A percentile compares a stretch with the other conserved stretches of the same genome.
Conservation (phyloP, 2,888 invertebrate genomes). For the Dugesia japonica region DNA sequence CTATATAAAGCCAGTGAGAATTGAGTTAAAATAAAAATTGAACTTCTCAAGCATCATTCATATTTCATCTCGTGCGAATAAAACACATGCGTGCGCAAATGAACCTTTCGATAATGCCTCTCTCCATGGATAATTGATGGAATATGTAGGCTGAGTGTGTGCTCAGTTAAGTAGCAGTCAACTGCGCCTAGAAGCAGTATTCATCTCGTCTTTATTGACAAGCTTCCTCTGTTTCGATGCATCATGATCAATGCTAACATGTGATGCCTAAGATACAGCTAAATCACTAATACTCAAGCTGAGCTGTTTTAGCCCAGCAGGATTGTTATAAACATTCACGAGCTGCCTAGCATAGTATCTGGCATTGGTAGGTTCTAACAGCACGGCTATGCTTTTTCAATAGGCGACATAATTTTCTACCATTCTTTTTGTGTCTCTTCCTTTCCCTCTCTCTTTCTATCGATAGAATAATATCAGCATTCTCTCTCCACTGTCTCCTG, state of each 20-base stretch:
- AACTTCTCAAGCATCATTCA: slow-evolving; percentile 20
- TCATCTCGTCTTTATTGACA: slow-evolving; percentile 20
- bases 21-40: slow-evolving; percentile 20
- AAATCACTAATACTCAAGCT: slow-evolving; percentile 20
- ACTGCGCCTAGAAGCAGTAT: slow-evolving; percentile 20
- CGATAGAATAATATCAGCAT: slow-evolving; percentile 5
- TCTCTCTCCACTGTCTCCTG: slow-evolving; percentile 14
- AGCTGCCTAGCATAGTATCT: slow-evolving; percentile 8
- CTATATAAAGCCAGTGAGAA: slow-evolving; percentile 20
- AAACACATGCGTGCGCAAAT: slow-evolving; percentile 20
- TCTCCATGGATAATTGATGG: slow-evolving; percentile 20
- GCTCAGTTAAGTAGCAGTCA: slow-evolving; percentile 20
- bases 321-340: slow-evolving; percentile 20
- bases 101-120: slow-evolving; percentile 20
- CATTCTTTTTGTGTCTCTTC: slow-evolving; percentile 10
- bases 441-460: not conserved
- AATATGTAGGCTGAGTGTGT: slow-evolving; percentile 20
- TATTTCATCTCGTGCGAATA: slow-evolving; percentile 20
- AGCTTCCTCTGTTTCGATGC: slow-evolving; percentile 20
- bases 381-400: slow-evolving; percentile 20
- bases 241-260: slow-evolving; percentile 15
- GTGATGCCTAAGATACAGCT: slow-evolving; percentile 20
- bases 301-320: slow-evolving; percentile 20
- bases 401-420: slow-evolving; percentile 20
- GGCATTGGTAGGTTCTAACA: slow-evolving; percentile 20